Evolutionary conservation across 2,797 vertebrate genomes (phyloP), one percentile per base, ranked within the genome.

Genomic region (Furcifer pardalis): DNA sequence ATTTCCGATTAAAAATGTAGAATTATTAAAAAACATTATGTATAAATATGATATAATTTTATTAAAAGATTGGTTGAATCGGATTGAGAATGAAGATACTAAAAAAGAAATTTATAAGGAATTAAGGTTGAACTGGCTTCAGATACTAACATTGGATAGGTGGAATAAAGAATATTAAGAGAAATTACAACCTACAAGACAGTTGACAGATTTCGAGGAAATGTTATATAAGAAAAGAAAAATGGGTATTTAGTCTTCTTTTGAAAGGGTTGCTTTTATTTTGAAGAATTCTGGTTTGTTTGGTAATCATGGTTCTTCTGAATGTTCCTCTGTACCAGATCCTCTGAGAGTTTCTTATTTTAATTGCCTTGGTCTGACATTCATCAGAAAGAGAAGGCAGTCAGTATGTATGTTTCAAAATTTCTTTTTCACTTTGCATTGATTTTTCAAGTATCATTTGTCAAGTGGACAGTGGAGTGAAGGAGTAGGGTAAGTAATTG

Each of bases 271-370:
- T n/a, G n/a, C 4, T 71, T 83, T 40, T 40, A 52, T 76, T 83
- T 65, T 52, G 40, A 76, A 40, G 27, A 76, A 82, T 25, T 46
- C 27, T 66, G 44, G 30, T 83, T 75, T 83, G 60, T 76, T 32
- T 69, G 46, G 12, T 68, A 56, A 40, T 52, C 12, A 35, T 8
- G 10, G 5, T 66, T 56, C 65, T 13, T 40, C 49, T 52, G 4
- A n/a, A 32, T 59, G 13, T 81, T 81, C 52, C 19, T 59, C 69
- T 56, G 60, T 30, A 60, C 37, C 32, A 44, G 10, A 19, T 83
- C 63, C 46, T 59, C 49, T 19, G 8, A 69, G 35, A 42, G 75
- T 68, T 77, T 65, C 62, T n/a, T 65, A n/a, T 52, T 52, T 83
- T 75, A 74, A 66, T 74, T 75, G 40, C 27, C 63, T 32, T 37